Evolutionary conservation across 2,888 invertebrate species (phyloP).

Genomic region (Malacosoma neustria): DNA sequence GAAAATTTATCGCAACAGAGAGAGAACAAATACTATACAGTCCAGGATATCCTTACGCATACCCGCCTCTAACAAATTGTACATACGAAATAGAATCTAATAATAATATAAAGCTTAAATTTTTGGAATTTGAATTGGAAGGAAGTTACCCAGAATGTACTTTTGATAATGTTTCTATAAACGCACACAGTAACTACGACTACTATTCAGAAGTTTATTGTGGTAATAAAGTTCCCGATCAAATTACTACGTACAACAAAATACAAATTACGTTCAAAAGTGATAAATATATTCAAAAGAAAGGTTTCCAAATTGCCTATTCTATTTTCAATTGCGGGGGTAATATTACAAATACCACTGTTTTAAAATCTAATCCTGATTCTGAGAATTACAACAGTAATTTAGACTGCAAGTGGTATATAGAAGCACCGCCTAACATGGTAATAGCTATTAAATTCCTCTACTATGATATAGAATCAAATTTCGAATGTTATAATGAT

Average conservation of each 20-base stretch:
- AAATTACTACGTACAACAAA: slow-evolving; percentile 27
- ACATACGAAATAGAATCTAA: slow-evolving; percentile 76
- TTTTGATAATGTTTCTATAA: slow-evolving; percentile 74
- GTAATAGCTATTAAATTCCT: slow-evolving; percentile 78
- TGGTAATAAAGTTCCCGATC: slow-evolving; percentile 42
- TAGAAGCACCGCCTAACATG: slow-evolving; percentile 80
- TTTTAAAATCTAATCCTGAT: slow-evolving; percentile 63
- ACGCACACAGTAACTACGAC: slow-evolving; percentile 14
- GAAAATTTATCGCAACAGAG: slow-evolving; percentile 71
- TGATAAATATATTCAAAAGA: slow-evolving; percentile 66
- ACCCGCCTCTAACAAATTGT: slow-evolving; percentile 76
- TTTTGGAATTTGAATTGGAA: slow-evolving; percentile 75
- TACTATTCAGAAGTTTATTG: slow-evolving; percentile 28
- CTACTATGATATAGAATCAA: slow-evolving; percentile 71
- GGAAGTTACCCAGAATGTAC: slow-evolving; percentile 43
- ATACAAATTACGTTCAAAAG: slow-evolving; percentile 71
- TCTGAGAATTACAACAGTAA: slow-evolving; percentile 60
- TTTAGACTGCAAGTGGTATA: slow-evolving; percentile 84
- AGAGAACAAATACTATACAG: slow-evolving; percentile 75
- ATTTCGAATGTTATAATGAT: slow-evolving; percentile 71
- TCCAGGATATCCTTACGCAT: slow-evolving; percentile 82
- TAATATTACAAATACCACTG: slow-evolving; percentile 73
- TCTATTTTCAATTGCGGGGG: slow-evolving; percentile 82
- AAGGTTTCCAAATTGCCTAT: slow-evolving; percentile 78
- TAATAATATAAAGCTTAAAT: slow-evolving; percentile 65